Evolutionary conservation across 2,797 vertebrate species (phyloP).

Genomic region (Gymnodraco acuticeps): DNA sequence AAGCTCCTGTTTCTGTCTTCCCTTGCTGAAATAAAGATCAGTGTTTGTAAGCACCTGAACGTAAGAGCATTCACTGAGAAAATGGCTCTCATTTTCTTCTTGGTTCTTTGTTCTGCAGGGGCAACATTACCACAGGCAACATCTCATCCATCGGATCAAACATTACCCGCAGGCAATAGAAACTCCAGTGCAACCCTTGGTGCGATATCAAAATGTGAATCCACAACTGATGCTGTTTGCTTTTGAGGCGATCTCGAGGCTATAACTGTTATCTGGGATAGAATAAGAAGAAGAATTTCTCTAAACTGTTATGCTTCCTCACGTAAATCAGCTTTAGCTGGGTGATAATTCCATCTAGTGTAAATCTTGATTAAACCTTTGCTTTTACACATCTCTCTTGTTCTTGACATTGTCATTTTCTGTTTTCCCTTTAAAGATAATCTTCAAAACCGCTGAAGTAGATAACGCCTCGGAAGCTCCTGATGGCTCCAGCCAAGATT

Average conservation of each 20-base stretch:
- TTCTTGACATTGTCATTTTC: slow-evolving; percentile 79
- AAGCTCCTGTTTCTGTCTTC: slow-evolving; percentile 50
- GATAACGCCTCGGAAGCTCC: slow-evolving; percentile 74
- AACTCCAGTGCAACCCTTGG: slow-evolving; percentile 34
- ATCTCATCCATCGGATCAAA: slow-evolving; percentile 58
- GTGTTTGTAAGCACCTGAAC: slow-evolving; percentile 62
- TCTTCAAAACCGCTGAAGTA: slow-evolving; percentile 80
- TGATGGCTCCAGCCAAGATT: slow-evolving; percentile 77
- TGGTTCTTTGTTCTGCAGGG: slow-evolving; percentile 61
- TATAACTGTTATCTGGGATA: slow-evolving; percentile 55
- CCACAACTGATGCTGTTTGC: slow-evolving; percentile 54
- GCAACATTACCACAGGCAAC: slow-evolving; percentile 52
- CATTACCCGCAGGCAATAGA: slow-evolving; percentile 33
- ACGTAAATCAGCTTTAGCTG: slow-evolving; percentile 79
- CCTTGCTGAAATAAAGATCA: slow-evolving; percentile 57
- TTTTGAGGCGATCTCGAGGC: slow-evolving; percentile 59
- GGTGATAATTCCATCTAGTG: slow-evolving; percentile 78
- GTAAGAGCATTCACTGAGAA: slow-evolving; percentile 46
- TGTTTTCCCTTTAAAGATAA: slow-evolving; percentile 76
- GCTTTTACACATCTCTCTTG: slow-evolving; percentile 77
- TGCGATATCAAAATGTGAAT: slow-evolving; percentile 53
- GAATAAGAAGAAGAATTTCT: slow-evolving; percentile 47
- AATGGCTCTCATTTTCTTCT: slow-evolving; percentile 64
- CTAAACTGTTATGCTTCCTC: slow-evolving; percentile 65
- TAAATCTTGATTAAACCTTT: slow-evolving; percentile 82